These are phyloP conservation scores for Sipha flava DNA, from an alignment of 1,140 invertebrate genomes.

Conservation along the genomic window DNA sequence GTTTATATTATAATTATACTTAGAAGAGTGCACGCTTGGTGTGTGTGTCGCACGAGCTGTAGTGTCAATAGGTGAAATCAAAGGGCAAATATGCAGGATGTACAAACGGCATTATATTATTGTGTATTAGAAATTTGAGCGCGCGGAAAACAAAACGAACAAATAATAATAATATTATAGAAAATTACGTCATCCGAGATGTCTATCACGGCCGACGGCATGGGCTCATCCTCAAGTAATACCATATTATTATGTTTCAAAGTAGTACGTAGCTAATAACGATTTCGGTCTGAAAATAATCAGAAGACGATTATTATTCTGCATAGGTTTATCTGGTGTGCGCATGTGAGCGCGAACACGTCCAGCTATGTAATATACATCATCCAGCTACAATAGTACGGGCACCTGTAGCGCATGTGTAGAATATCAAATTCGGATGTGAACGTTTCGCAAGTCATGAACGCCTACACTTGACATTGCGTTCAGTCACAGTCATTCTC, in stretches of 20 bases:
- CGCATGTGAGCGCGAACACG: background rate
- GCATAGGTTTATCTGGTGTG: background rate
- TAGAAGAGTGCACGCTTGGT: too few relatives aligned
- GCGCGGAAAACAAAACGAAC: background rate
- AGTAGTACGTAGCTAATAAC: background rate
- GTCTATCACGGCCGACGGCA: background rate
- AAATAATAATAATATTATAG: too few relatives aligned
- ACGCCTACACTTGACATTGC: constrained; percentile 4
- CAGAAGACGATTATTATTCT: background rate
- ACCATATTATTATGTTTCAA: background rate
- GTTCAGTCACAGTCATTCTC: background rate
- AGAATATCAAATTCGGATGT: background rate
- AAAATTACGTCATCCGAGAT: background rate
- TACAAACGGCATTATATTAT: too few relatives aligned
- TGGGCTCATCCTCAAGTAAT: background rate
- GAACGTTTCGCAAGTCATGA: background rate
- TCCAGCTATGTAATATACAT: background rate
- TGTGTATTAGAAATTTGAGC: background rate
- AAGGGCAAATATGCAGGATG: background rate
- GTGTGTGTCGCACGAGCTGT: background rate
- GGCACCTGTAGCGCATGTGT: background rate
- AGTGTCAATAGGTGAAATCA: background rate
- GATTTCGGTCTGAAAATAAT: background rate
- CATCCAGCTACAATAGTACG: background rate
- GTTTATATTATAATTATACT: too few relatives aligned